Base-by-base conservation (phyloP, 2,113 vertebrate genomes). In the Mobula birostris region DNA sequence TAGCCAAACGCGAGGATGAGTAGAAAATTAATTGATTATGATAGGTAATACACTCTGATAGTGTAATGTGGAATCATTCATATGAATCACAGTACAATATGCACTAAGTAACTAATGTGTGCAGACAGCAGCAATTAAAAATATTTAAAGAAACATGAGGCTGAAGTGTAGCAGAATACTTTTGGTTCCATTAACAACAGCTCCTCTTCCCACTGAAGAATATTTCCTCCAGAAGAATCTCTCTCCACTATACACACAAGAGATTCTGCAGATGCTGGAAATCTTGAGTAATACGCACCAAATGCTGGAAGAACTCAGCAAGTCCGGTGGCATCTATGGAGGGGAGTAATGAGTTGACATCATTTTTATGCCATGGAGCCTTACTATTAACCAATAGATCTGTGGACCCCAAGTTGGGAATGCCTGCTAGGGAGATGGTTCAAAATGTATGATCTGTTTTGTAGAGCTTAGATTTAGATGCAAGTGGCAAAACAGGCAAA, bases 21-120 rank as follows among this genome's bases (percentile, higher is more conserved):
- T 32, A 90, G 61, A 68, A 90, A 90, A 90, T 66, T 12, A 90
- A 90, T 85, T 85, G 82, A 85, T 90, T 66, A 90, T 90, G 85
- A 90, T 32, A 32, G 85, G 61, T 19, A 63, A 68, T 90, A 36
- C 77, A 5, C n/a, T 79, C n/a, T 79, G 77, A 17, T 36, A 36
- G 77, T 79, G 77, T n/a, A 36, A 79, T 79, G 72, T 74, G n/a
- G 27, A 88, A 66, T 88, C n/a, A 17, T 66, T 90, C 14, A 90
- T 88, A 90, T 32, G 61, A 63, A 36, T 90, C 14, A 36, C 36
- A 32, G 14, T 5, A 21, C 29, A 90, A 66, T 15, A 66, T n/a
- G 85, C 15, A 90, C 7, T 17, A 88, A 32, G 6, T 36, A 90
- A 19, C 29, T 32, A 66, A 90, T 66, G 15, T 66, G 4, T 63